These are phyloP conservation scores for Taenaris catops DNA, from an alignment of 2,888 invertebrate genomes.

Conservation along the genomic window DNA sequence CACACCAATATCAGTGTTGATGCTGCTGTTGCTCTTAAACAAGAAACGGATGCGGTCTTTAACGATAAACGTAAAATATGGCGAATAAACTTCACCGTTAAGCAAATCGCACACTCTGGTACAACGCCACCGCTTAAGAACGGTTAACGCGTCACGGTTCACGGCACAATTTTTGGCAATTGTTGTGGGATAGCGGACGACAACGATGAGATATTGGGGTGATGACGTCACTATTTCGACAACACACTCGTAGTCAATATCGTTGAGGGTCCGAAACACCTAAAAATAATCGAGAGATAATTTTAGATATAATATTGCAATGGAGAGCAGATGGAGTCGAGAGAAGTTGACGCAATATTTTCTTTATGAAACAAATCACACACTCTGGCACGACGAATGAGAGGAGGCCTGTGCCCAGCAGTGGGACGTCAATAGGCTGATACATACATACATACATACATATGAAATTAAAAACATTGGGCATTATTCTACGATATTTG, in stretches of 20 bases:
- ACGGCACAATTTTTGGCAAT: constrained; percentile 40
- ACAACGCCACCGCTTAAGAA: constrained; percentile 43
- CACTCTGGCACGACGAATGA: too few relatives aligned
- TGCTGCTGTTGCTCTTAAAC: constrained; percentile 60
- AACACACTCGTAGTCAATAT: constrained; percentile 52
- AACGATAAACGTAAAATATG: constrained; percentile 42
- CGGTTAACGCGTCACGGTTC: constrained; percentile 45
- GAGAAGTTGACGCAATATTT: too few relatives aligned
- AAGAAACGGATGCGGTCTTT: constrained; percentile 43
- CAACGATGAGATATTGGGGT: constrained; percentile 35
- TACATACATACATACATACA: too few relatives aligned
- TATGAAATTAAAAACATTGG: too few relatives aligned
- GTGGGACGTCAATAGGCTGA: too few relatives aligned
- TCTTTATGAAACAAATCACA: too few relatives aligned
- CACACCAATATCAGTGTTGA: constrained; percentile 58
- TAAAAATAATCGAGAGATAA: constrained; percentile 23
- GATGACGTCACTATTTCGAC: constrained; percentile 49
- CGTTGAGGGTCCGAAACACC: constrained; percentile 51
- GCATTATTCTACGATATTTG: too few relatives aligned
- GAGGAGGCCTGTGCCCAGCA: too few relatives aligned
- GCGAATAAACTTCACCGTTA: constrained; percentile 26
- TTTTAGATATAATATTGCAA: too few relatives aligned
- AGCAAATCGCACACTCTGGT: constrained; percentile 45
- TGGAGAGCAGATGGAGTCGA: too few relatives aligned
- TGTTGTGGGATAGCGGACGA: constrained; percentile 49